These are phyloP conservation scores for Melanerpes formicivorus DNA, from an alignment of 2,113 vertebrate genomes.

Conservation along the genomic window DNA sequence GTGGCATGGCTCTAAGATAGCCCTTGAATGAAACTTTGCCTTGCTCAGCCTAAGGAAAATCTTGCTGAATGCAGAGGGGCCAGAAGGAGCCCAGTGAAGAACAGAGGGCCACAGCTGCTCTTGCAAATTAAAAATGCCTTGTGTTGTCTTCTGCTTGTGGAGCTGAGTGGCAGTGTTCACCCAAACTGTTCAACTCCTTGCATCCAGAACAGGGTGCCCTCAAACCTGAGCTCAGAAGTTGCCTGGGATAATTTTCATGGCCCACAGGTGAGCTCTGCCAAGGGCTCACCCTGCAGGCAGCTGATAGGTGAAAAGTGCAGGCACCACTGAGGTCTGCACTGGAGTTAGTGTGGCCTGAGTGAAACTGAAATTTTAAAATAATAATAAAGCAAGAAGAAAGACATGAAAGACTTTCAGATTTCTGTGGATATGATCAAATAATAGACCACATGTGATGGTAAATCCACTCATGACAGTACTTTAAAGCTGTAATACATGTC, in stretches of 20 bases:
- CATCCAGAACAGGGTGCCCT: neutral
- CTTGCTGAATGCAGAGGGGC: neutral
- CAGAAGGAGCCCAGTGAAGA: neutral
- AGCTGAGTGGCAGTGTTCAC: neutral
- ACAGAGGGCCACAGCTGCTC: accelerated
- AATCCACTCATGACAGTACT: neutral
- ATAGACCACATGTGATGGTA: neutral
- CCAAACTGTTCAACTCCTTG: neutral
- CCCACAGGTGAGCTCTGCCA: accelerated
- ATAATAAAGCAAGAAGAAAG: neutral
- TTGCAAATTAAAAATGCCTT: neutral
- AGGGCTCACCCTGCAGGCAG: accelerated
- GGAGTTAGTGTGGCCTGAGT: accelerated
- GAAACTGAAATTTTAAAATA: neutral
- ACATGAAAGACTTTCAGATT: neutral
- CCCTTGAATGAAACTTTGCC: neutral
- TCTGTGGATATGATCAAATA: neutral
- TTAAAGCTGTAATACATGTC: neutral
- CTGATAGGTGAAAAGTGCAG: neutral
- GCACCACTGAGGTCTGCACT: neutral
- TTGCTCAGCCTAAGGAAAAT: neutral
- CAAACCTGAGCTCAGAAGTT: neutral
- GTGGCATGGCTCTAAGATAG: neutral
- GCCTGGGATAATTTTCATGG: neutral
- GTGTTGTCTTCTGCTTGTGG: neutral